Evolutionary conservation across 1,140 invertebrate genomes (phyloP), one percentile per base, ranked within the genome.

Genomic region (Leucophenga varia): DNA sequence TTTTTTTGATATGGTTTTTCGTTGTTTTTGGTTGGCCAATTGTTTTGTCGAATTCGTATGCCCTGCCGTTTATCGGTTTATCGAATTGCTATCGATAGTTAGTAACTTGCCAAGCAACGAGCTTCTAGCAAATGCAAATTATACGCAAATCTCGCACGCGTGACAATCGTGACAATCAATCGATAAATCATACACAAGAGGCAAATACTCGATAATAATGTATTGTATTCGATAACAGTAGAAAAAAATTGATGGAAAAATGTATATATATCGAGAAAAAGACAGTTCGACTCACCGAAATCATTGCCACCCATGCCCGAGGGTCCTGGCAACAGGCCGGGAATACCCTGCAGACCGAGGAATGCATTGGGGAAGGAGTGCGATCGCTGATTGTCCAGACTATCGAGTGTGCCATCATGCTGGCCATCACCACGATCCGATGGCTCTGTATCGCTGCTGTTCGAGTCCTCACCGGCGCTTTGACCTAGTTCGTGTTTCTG

Each of bases 401-500:
- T 60, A 31, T 75, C 70, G 19, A 72, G 52, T 37, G 61, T 70
- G 16, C 54, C 64, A 44, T 71, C 73, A 17, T 67, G 61, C 31
- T 78, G 80, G 17, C 76, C 79, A 64, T 73, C 74, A 22, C 82
- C 83, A 19, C 81, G 81, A 61, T 87, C 85, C 54, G 83, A 85
- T 20, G 82, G 77, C 38, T 82, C 85, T 10, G 84, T 85, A 59
- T 87, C 85, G 54, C 79, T 80, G 48, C 77, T 79, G 55, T 83
- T 85, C 36, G 86, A 88, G 49, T 92, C 89, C 58, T 91, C 89
- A 19, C 88, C 87, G 8, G 86, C 88, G 35, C 86, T 87, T 67
- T 87, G 86, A 8, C 84, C 82, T 10, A 67, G 59, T 42, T 67
- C 63, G 25, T 67, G 63, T 55, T 67, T 67, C 63, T 67, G n/a